These are phyloP conservation scores for Pogonocichla stellata DNA, from an alignment of 2,113 vertebrate species.

Conservation along the genomic window DNA sequence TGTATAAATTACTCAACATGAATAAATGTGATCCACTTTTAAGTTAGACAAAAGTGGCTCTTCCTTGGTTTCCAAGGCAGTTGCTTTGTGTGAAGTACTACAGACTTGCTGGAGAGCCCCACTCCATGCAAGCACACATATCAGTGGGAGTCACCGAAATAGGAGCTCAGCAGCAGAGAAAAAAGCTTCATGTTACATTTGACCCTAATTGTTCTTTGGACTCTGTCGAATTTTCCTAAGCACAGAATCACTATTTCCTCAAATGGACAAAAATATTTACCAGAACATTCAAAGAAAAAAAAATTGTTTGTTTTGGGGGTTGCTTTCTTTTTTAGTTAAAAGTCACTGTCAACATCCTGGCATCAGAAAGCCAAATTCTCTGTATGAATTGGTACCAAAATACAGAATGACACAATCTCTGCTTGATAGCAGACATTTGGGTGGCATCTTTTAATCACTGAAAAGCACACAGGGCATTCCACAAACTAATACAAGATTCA, in stretches of 20 bases:
- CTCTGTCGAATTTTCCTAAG: neutral
- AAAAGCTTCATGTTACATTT: neutral
- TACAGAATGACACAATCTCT: neutral
- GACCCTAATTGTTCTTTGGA: neutral
- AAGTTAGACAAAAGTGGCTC: neutral
- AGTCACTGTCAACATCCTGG: neutral
- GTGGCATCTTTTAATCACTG: conserved; percentile 51
- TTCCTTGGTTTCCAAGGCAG: neutral
- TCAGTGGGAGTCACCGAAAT: neutral
- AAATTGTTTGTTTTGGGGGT: neutral
- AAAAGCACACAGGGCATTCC: conserved; percentile 41
- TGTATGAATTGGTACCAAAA: neutral
- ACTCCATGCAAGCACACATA: neutral
- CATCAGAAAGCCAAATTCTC: neutral
- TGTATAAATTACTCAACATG: neutral
- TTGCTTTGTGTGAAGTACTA: neutral
- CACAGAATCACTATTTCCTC: neutral
- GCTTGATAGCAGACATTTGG: conserved; percentile 18
- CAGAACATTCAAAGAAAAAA: neutral
- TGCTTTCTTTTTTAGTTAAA: neutral
- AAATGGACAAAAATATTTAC: neutral
- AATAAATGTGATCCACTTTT: neutral
- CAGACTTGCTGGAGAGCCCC: neutral
- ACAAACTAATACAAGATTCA: conserved; percentile 41
- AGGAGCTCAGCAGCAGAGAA: neutral